phyloP scores from a whole-genome alignment of 2,888 invertebrate genomes.

The Drosophila incognita region DNA sequence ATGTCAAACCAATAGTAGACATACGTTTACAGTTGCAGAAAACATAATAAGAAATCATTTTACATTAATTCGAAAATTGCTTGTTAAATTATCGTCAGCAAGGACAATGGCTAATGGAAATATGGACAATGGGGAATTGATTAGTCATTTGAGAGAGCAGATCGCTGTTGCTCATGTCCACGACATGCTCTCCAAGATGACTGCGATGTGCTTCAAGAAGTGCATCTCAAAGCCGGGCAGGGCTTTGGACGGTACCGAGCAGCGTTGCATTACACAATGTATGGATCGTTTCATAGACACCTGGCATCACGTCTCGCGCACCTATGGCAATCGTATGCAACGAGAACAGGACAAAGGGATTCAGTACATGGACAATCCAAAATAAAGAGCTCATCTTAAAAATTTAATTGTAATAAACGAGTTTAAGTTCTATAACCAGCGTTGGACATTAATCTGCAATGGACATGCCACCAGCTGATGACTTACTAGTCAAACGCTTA shows the following conservation, averaged over 20 bases:
- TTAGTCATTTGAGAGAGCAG: constrained; percentile 97
- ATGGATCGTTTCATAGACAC: constrained; percentile 99
- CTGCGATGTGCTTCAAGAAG: constrained; percentile 98
- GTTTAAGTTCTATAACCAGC: background rate
- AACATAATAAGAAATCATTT: background rate
- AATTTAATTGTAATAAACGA: constrained; percentile 32
- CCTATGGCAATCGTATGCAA: constrained; percentile 94
- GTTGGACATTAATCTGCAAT: constrained; percentile 8
- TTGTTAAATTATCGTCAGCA: constrained; percentile 11
- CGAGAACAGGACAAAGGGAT: constrained; percentile 86
- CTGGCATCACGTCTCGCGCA: constrained; percentile 95
- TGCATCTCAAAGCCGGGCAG: constrained; percentile 96
- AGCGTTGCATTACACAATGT: constrained; percentile 97
- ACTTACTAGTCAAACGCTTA: constrained; percentile 23
- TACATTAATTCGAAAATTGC: constrained; percentile 38
- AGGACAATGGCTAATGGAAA: constrained; percentile 85
- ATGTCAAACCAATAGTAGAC: constrained; percentile 5
- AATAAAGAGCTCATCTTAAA: constrained; percentile 21
- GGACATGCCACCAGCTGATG: background rate
- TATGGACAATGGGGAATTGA: constrained; percentile 92
- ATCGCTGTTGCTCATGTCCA: constrained; percentile 97
- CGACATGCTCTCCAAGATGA: constrained; percentile 95
- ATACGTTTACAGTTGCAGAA: constrained; percentile 1
- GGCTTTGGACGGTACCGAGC: constrained; percentile 93
- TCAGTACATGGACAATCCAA: constrained; percentile 19